Base-by-base conservation (phyloP, 2,888 invertebrate genomes). In the Phengaris alcon region DNA sequence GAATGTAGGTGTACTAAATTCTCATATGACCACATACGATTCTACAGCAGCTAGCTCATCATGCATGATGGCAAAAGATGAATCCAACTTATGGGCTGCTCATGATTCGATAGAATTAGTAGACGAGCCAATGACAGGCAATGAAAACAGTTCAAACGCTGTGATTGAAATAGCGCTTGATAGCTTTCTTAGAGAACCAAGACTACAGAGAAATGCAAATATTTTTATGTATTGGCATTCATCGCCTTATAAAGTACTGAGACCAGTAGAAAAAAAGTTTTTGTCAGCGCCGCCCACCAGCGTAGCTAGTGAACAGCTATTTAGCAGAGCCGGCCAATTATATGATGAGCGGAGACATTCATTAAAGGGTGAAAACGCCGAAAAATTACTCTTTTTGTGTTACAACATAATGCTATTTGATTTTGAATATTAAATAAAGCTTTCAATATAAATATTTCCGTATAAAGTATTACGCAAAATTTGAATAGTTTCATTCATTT, bases 121-220 rank as follows among this genome's bases (percentile, higher is more conserved):
- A 68, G 68, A 68, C 44, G 68, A 68, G 68, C 35, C 68, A 44
- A 15, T 59, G 59, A 15, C 13, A n/a, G 22, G n/a, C 15, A 15
- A 68, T 15, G 35, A 68, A 68, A 22, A 68, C 68, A 68, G 44
- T 68, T 68, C 35, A 68, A 68, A 15, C 44, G 15, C 68, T 68
- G 68, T 44, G 68, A 68, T 35, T 12, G 68, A 68, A 68, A 35
- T 35, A 68, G 35, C 68, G 68, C 68, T 68, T 22, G 35, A 44
- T 22, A 68, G 68, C 68, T 68, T 68, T 68, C 68, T 68, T 68
- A 35, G 68, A 68, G 68, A 68, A 22, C 35, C 68, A 68, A 68
- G 15, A 68, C 9, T 68, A 44, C 68, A 68, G 15, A 68, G 68
- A 68, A 68, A 54, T 54, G 52, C 52, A 12, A 54, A 54, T 4